Evolutionary conservation across 2,113 vertebrate genomes (phyloP).

Genomic region (Myrmophylax atrothorax): DNA sequence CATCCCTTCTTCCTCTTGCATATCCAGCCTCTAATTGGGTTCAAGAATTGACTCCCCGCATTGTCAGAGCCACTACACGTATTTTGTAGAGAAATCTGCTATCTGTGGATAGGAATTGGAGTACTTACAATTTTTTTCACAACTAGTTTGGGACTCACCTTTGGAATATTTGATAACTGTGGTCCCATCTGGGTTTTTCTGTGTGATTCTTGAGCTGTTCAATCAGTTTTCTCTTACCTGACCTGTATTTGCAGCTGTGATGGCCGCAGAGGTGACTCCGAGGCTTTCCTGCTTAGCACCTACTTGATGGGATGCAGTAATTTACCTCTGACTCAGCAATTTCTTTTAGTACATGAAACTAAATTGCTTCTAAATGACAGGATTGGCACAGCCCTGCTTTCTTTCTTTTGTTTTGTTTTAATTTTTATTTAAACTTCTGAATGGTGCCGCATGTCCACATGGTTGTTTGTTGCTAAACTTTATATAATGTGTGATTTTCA

Average conservation of each 20-base stretch:
- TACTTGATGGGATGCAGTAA: slow-evolving; percentile 47
- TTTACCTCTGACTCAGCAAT: slow-evolving; percentile 64
- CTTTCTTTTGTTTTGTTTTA: slow-evolving; percentile 62
- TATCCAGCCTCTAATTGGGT: not conserved
- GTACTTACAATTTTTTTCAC: not conserved
- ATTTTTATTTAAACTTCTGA: slow-evolving; percentile 77
- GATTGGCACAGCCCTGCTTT: slow-evolving; percentile 80
- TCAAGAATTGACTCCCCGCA: not conserved
- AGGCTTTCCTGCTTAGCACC: slow-evolving; percentile 57
- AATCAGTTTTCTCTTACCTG: not conserved
- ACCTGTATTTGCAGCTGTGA: not conserved
- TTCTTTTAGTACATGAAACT: slow-evolving; percentile 59
- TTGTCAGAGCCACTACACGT: not conserved
- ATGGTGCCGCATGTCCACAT: slow-evolving; percentile 85
- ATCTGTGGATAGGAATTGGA: not conserved
- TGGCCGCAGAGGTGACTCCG: slow-evolving; percentile 28
- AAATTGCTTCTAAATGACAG: slow-evolving; percentile 78
- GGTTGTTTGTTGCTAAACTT: slow-evolving; percentile 84
- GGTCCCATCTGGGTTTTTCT: not conserved
- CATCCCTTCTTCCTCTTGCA: not conserved
- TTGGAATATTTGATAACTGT: not conserved
- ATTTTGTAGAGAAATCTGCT: not conserved
- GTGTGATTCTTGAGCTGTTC: not conserved
- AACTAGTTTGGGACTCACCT: not conserved
- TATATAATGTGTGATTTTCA: slow-evolving; percentile 83